Evolutionary conservation across 92 coral and sea anemone genomes (phyloP), one percentile per base, ranked within the genome.

Genomic region (Phenganax stokvisi): DNA sequence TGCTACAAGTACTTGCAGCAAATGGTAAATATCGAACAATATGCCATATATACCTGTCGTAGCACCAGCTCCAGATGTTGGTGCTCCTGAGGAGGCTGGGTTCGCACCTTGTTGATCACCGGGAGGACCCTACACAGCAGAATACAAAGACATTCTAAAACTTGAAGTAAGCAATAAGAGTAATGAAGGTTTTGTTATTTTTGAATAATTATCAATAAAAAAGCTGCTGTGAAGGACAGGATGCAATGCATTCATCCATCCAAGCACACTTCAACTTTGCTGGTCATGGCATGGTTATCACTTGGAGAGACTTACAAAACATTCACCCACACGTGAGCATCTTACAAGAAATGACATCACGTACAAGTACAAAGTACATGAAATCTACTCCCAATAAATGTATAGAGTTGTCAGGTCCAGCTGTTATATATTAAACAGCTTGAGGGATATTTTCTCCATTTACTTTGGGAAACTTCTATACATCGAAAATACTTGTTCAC

Each of bases 41-140:
- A 59, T 59, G 65, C 7, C 25, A 31, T 69, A 30, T 3, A 20
- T 55, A 76, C 83, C 83, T 4, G 83, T 20, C 3, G 83, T 52
- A 2, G 83, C 73, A 10, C 59, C 69, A 44, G 74, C 83, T 15
- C 83, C 74, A 66, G 83, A 63, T 0, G 83, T 64, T 15, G 83
- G 71, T 7, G 83, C 67, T 51, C 83, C 83, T 8, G 83, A 79
- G 8, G 73, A n/a, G 7, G 74, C 72, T 79, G 83, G 73, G 83
- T 51, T 66, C 12, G 71, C 31, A 1, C 83, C 83, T 44, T 64
- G 74, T 54, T 79, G 83, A 4, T 79, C 83, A 44, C 74, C 83
- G 8, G 83, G 61, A 8, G 68, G 83, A 3, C 83, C 83, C 83
- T 79, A 59, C n/a, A 13, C 3, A 13, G 4, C 4, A 59, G 25